Evolutionary conservation across 2,113 vertebrate species (phyloP), one percentile per base, ranked within the genome.

Genomic region (Acrocephalus arundinaceus): DNA sequence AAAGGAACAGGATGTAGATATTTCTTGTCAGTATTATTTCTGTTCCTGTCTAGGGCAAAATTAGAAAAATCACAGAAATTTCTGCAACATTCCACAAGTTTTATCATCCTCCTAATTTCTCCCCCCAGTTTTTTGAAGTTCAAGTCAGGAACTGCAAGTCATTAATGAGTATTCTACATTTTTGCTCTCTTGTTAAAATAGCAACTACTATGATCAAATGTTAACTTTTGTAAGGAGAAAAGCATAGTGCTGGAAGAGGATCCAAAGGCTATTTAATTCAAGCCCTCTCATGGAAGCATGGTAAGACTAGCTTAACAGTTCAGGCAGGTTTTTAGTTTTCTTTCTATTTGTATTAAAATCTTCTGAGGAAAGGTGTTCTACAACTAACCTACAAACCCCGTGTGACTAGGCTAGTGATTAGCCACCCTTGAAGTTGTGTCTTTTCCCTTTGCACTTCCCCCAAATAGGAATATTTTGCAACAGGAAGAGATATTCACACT

Each of bases 201-300:
- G 94, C 33, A 90, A 59, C 62, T 86, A 77, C 87, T 90, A 84
- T n/a, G 55, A 90, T 94, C 51, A 93, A 91, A 87, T 45, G 62
- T 90, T 85, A 73, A 43, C 70, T 73, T 76, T 59, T 58, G 20
- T 70, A 82, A 43, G 48, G 18, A 22, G 31, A 80, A 73, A 67
- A 19, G 63, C 1, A 0, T 24, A 79, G 51, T 28, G 43, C 59
- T 90, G 49, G 82, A 94, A 86, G 33, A 77, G 55, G 67, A 93
- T 85, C 88, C 88, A 85, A 90, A 91, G 57, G 43, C n/a, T 79
- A 35, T 45, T 95, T 90, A 76, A 95, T 86, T 93, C 68, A 90
- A 93, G 45, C 89, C 90, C 68, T 90, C 90, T 90, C 93, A 81
- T 30, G 43, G 52, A 93, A 89, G 52, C 63, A 81, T 10, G 65